Conservation (phyloP, 2,888 invertebrate genomes). For the Pammene aurita region DNA sequence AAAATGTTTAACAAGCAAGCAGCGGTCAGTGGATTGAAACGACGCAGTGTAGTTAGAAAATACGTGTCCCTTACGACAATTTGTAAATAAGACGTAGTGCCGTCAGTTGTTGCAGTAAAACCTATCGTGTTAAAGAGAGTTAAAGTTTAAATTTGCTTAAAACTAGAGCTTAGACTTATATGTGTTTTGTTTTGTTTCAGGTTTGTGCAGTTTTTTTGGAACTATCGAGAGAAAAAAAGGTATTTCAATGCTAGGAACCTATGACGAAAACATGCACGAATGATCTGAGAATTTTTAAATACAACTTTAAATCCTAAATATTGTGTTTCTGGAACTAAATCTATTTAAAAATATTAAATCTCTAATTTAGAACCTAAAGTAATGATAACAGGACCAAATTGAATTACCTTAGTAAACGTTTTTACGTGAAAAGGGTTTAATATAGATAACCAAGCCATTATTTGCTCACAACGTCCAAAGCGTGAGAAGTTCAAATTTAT, state of each 20-base stretch:
- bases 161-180: neutral
- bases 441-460: slow-evolving; percentile 22
- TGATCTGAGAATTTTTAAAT: too few species aligned
- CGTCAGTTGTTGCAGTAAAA: slow-evolving; percentile 12
- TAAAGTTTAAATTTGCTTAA: slow-evolving; percentile 20
- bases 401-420: too few species aligned
- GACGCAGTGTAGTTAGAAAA: neutral
- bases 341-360: too few species aligned
- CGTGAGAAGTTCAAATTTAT: slow-evolving; percentile 40
- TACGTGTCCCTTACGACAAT: slow-evolving; percentile 1
- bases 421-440: slow-evolving; percentile 2
- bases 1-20: slow-evolving; percentile 40
- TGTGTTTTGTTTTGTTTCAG: slow-evolving; percentile 20
- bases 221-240: slow-evolving; percentile 7
- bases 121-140: neutral
- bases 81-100: neutral
- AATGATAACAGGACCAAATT: too few species aligned
- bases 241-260: neutral
- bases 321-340: too few species aligned
- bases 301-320: too few species aligned
- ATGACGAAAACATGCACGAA: neutral
- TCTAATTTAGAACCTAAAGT: too few species aligned
- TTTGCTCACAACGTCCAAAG: slow-evolving; percentile 20
- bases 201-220: slow-evolving; percentile 22
- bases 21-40: slow-evolving; percentile 3